Conservation (phyloP, 2,888 invertebrate genomes). For the Drosophila bunnanda region DNA sequence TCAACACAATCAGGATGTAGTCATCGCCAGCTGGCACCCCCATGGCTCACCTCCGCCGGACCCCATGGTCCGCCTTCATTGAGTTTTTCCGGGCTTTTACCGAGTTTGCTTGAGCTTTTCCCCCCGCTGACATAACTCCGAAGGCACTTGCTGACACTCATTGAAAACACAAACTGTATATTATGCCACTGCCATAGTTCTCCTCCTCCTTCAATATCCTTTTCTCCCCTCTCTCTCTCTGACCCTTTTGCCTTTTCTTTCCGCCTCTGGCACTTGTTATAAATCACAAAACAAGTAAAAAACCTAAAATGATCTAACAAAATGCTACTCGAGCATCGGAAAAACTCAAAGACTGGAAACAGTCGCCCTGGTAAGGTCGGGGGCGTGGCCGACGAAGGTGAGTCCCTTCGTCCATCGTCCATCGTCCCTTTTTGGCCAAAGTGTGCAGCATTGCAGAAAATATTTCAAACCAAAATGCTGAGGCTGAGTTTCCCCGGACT, state of each 20-base stretch:
- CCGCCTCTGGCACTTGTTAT: conserved; percentile 24
- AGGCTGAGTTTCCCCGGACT: conserved; percentile 14
- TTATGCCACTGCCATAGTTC: conserved; percentile 39
- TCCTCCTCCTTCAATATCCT: not conserved
- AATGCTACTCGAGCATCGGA: conserved; percentile 35
- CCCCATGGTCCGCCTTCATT: no score
- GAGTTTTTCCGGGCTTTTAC: not conserved
- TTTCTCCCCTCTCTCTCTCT: not conserved
- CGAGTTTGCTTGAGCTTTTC: conserved; percentile 5
- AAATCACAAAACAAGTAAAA: conserved; percentile 43
- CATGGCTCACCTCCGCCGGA: conserved; percentile 17
- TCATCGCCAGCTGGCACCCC: conserved; percentile 47
- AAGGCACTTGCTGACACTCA: conserved; percentile 48
- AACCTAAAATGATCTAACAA: conserved; percentile 43
- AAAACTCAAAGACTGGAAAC: conserved; percentile 29
- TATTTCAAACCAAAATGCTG: conserved; percentile 29
- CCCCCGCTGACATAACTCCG: conserved; percentile 36
- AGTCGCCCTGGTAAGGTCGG: conserved; percentile 27
- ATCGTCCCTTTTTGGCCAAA: conserved; percentile 2
- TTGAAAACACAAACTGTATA: conserved; percentile 51
- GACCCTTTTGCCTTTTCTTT: not conserved
- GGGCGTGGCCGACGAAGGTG: conserved; percentile 20
- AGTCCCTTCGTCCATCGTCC: not conserved
- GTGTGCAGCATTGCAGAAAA: conserved; percentile 41
- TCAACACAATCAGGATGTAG: conserved; percentile 52